A percentile compares a stretch with the other conserved stretches of the same genome.
phyloP scores from a whole-genome alignment of 2,113 vertebrate species.

The Pollachius pollachius region DNA sequence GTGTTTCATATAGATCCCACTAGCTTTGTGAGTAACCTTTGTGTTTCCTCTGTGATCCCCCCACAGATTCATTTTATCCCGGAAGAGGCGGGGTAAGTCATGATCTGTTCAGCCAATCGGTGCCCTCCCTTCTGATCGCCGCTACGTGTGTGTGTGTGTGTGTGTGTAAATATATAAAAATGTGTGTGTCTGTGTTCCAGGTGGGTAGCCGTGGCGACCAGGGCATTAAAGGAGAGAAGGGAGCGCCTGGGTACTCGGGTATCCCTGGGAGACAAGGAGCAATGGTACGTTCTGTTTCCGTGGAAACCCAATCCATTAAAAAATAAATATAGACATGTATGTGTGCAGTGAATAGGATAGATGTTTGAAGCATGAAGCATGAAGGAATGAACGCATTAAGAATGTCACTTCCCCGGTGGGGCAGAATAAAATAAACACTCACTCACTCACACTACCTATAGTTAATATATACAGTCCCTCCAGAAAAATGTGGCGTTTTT shows the following conservation, averaged over 20 bases:
- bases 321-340: no score
- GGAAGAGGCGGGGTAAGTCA: constrained; percentile 53
- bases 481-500: no score
- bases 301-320: neutral
- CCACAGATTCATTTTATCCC: constrained; percentile 36
- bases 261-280: constrained; percentile 79
- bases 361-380: no score
- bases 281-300: constrained; percentile 71
- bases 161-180: constrained; percentile 7
- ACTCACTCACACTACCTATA: no score
- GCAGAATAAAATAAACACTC: no score
- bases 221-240: constrained; percentile 77
- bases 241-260: constrained; percentile 78
- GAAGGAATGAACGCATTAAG: no score
- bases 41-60: constrained; percentile 10
- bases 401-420: no score
- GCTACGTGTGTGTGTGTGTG: neutral
- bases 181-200: constrained; percentile 4
- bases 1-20: neutral
- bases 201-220: constrained; percentile 74
- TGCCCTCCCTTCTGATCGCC: neutral
- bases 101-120: neutral
- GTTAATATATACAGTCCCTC: no score
- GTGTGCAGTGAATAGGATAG: no score
- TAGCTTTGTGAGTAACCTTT: neutral